These are phyloP conservation scores for Anguilla marmorata DNA, from an alignment of 2,797 vertebrate genomes.

Conservation along the genomic window DNA sequence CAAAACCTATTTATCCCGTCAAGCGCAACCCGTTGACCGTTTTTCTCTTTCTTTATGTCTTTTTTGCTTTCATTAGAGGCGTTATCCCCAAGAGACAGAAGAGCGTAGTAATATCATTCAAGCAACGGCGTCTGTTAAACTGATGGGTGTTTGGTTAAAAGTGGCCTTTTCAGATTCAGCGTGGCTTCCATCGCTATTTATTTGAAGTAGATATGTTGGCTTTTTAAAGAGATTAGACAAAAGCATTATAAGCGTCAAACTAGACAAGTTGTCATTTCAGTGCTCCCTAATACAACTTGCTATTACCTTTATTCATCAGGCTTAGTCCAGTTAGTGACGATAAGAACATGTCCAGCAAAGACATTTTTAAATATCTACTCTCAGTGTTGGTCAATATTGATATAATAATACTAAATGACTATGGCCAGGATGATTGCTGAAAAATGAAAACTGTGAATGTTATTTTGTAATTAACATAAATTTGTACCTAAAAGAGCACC, in stretches of 20 bases:
- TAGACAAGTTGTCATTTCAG: background rate
- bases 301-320: background rate
- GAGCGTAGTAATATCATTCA: slow-evolving; percentile 76
- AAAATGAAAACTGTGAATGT: background rate
- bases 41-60: slow-evolving; percentile 70
- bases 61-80: slow-evolving; percentile 75
- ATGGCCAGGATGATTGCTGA: background rate
- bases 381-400: background rate
- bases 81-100: slow-evolving; percentile 72
- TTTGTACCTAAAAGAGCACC: background rate
- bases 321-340: background rate
- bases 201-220: slow-evolving; percentile 63
- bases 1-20: slow-evolving; percentile 68
- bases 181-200: slow-evolving; percentile 69
- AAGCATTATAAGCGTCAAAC: slow-evolving; percentile 46
- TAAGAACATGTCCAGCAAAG: background rate
- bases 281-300: background rate
- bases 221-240: slow-evolving; percentile 59
- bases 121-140: slow-evolving; percentile 73
- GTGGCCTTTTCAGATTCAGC: slow-evolving; percentile 70
- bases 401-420: background rate
- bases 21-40: slow-evolving; percentile 68
- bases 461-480: background rate
- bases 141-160: slow-evolving; percentile 76
- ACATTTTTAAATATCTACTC: background rate